Conservation (phyloP, 2,888 invertebrate genomes). For the Drosophila nr. perissopoda region DNA sequence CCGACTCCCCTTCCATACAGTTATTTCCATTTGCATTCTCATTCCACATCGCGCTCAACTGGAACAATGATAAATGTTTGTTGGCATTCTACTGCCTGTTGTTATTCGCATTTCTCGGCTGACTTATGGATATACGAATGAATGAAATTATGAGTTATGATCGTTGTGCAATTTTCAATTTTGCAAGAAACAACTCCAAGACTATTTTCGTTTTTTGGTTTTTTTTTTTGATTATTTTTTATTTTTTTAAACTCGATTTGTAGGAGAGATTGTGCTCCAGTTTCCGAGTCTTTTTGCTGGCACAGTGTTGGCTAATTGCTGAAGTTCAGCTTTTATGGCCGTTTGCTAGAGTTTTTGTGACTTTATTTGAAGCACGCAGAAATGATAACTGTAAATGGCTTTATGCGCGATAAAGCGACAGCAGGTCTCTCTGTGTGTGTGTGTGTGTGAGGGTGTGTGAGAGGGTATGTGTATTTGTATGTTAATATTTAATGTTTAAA, state of each 20-base stretch:
- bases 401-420: conserved; percentile 47
- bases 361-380: conserved; percentile 25
- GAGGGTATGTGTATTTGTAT: conserved; percentile 21
- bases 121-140: conserved; percentile 47
- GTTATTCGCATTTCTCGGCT: conserved; percentile 66
- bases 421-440: background rate
- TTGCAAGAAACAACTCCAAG: background rate
- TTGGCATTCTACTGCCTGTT: conserved; percentile 62
- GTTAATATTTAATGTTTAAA: conserved; percentile 72
- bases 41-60: conserved; percentile 65
- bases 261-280: conserved; percentile 7
- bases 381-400: conserved; percentile 58
- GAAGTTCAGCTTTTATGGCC: conserved; percentile 47
- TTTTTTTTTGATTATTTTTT: background rate
- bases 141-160: conserved; percentile 60
- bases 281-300: conserved; percentile 9
- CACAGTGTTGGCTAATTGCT: conserved; percentile 57
- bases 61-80: conserved; percentile 70
- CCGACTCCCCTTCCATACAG: background rate
- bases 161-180: conserved; percentile 63
- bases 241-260: conserved; percentile 7
- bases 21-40: conserved; percentile 1
- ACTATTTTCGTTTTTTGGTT: background rate
- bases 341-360: conserved; percentile 16
- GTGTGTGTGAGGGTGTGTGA: conserved; percentile 14